Conservation (phyloP, 2,888 invertebrate species). For the Mechanitis messenoides region DNA sequence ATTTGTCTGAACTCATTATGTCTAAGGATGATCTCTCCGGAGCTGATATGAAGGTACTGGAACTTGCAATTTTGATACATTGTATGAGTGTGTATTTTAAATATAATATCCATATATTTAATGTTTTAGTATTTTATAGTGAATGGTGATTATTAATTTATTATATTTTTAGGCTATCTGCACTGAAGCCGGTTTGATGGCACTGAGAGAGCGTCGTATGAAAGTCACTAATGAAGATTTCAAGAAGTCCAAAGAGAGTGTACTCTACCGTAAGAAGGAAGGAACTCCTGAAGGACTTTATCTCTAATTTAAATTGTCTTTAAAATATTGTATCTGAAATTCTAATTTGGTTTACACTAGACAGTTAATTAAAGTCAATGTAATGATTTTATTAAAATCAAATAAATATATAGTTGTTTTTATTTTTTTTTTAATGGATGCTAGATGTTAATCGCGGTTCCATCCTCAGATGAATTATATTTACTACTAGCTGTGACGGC, state of each 20-base stretch:
- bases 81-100: no score
- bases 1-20: conserved; percentile 97
- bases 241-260: conserved; percentile 99
- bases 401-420: no score
- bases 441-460: no score
- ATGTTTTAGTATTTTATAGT: neutral
- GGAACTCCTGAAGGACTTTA: conserved; percentile 99
- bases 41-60: conserved; percentile 89
- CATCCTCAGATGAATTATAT: no score
- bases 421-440: no score
- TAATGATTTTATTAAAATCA: no score
- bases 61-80: no score
- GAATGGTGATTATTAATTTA: neutral
- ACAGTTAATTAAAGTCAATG: no score
- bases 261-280: conserved; percentile 98
- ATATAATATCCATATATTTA: neutral
- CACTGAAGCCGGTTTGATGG: conserved; percentile 99
- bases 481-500: no score
- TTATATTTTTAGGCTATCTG: conserved; percentile 89
- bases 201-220: conserved; percentile 97
- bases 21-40: conserved; percentile 99
- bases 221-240: conserved; percentile 99
- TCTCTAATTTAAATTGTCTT: conserved; percentile 79
- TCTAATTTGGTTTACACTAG: no score
- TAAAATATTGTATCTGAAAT: neutral